These are phyloP conservation scores for Andricus quercusramuli DNA, from an alignment of 2,888 invertebrate genomes.

Conservation along the genomic window DNA sequence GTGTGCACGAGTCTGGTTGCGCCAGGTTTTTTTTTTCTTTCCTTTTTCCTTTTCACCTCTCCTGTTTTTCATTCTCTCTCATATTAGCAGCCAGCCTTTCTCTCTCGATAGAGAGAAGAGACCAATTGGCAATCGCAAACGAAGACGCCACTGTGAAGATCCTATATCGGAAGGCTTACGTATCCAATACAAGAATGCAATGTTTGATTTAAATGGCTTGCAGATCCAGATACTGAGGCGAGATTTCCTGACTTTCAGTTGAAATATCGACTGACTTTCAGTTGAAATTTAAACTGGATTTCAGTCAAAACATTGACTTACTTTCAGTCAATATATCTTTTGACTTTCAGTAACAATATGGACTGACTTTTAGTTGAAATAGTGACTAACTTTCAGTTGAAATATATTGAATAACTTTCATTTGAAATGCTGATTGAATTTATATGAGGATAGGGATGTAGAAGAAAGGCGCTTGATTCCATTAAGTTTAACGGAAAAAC, in stretches of 20 bases:
- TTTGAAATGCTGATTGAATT: no score
- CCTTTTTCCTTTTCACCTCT: neutral
- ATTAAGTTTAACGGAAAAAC: no score
- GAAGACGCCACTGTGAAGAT: neutral
- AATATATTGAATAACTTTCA: no score
- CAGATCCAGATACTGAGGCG: neutral
- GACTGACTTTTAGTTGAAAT: no score
- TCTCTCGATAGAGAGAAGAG: neutral
- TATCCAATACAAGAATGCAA: slow-evolving; percentile 10
- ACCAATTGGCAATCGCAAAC: neutral
- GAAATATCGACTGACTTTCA: no score
- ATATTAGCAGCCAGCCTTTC: neutral
- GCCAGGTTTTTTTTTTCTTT: slow-evolving; percentile 14
- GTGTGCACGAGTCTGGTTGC: slow-evolving; percentile 21
- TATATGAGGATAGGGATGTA: no score
- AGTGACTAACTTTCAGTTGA: no score
- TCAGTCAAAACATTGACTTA: no score
- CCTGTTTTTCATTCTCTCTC: slow-evolving; percentile 12
- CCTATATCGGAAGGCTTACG: neutral
- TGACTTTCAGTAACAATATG: no score
- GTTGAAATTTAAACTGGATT: no score
- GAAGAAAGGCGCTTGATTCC: no score
- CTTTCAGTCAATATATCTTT: no score
- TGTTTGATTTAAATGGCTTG: neutral
- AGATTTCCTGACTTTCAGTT: neutral